These are phyloP conservation scores for Trichacis sp. DNA, from an alignment of 2,888 invertebrate species.

Conservation along the genomic window DNA sequence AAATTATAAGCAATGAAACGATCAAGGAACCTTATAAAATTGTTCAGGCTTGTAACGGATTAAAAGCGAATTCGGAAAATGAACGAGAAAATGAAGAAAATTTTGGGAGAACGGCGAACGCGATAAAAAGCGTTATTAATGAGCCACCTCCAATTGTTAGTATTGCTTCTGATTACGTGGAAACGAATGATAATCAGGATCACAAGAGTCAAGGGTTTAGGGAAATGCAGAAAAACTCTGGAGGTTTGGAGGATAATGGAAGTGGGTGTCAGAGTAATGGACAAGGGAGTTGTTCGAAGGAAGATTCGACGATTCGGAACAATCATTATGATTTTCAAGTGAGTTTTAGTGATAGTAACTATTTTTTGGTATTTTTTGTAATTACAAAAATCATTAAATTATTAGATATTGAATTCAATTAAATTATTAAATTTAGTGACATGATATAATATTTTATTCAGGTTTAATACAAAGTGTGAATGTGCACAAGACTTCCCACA, in stretches of 20 bases:
- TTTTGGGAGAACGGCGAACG: conserved; percentile 7
- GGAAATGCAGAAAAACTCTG: not conserved
- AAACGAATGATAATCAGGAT: conserved; percentile 11
- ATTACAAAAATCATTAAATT: no score
- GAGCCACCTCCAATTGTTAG: conserved; percentile 18
- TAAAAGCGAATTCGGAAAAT: conserved; percentile 4
- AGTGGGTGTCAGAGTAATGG: conserved; percentile 18
- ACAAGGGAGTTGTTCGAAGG: conserved; percentile 27
- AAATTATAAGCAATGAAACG: conserved; percentile 58
- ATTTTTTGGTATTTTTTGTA: no score
- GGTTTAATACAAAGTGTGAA: no score
- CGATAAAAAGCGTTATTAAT: conserved; percentile 15
- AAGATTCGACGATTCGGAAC: conserved; percentile 23
- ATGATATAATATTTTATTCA: no score
- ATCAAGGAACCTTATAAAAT: conserved; percentile 62
- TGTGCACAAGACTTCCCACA: no score
- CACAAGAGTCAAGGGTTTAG: conserved; percentile 3
- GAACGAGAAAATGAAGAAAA: conserved; percentile 12
- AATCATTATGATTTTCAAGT: conserved; percentile 43
- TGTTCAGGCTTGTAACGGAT: conserved; percentile 46
- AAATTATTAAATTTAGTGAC: no score
- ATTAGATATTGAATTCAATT: no score
- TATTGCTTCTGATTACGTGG: conserved; percentile 16
- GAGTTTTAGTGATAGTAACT: conserved; percentile 12
- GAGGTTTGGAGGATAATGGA: no score